A percentile compares a stretch with the other conserved stretches of the same genome.
Conservation (phyloP, 2,113 vertebrate species). For the Zosterops pallidus region DNA sequence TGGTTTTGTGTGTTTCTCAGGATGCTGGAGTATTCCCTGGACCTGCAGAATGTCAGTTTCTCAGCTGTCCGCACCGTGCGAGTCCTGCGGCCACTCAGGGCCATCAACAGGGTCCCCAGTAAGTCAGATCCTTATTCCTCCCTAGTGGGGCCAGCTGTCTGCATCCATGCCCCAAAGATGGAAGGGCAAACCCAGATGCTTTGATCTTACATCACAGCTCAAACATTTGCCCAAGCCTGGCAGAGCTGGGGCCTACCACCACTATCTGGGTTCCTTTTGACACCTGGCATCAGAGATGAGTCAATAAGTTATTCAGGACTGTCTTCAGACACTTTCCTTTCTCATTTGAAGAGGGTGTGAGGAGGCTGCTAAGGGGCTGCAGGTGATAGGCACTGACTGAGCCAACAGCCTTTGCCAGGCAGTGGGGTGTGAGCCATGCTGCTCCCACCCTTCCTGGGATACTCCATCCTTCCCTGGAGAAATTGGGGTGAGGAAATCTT, state of each 20-base stretch:
- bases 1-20: slow-evolving; percentile 68
- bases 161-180: not conserved
- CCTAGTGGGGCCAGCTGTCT: not conserved
- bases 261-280: not conserved
- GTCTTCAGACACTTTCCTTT: not conserved
- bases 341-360: not conserved
- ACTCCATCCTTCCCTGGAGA: not conserved
- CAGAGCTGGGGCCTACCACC: not conserved
- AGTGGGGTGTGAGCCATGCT: not conserved
- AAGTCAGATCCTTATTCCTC: slow-evolving; percentile 61
- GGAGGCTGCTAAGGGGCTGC: not conserved
- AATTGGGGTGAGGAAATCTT: not conserved
- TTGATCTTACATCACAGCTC: not conserved
- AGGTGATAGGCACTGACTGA: not conserved
- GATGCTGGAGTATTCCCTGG: slow-evolving; percentile 98
- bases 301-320: not conserved
- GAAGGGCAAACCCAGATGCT: not conserved
- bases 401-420: not conserved
- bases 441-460: not conserved
- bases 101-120: slow-evolving; percentile 98
- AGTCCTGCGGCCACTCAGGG: slow-evolving; percentile 93
- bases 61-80: slow-evolving; percentile 95
- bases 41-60: slow-evolving; percentile 97
- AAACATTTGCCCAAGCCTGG: not conserved
- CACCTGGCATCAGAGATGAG: not conserved